Conservation (phyloP, 2,113 vertebrate genomes). For the Syrmaticus mikado region DNA sequence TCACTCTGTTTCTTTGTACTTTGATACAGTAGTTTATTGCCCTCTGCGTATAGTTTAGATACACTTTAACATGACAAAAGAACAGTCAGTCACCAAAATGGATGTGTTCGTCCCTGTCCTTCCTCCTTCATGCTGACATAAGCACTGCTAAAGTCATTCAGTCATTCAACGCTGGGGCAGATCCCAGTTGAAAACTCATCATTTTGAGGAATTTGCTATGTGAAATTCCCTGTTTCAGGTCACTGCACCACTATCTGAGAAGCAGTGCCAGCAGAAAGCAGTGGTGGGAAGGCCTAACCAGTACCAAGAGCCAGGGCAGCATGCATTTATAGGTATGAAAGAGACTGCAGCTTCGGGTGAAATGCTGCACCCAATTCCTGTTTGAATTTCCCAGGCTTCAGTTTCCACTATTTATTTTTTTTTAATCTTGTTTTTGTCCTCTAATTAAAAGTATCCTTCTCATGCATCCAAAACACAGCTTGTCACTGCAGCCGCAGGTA, state of each 20-base stretch:
- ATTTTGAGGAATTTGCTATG: neutral
- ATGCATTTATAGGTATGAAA: neutral
- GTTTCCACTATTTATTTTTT: neutral
- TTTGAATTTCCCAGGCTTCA: neutral
- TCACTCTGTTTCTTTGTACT: neutral
- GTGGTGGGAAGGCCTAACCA: neutral
- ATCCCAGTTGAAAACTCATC: neutral
- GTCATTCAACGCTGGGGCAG: neutral
- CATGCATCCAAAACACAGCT: neutral
- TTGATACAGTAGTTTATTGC: neutral
- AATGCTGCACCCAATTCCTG: neutral
- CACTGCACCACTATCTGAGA: neutral
- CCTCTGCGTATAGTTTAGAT: neutral
- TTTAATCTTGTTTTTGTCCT: neutral
- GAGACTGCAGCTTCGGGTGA: neutral
- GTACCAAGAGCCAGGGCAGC: neutral
- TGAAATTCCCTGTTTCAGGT: neutral
- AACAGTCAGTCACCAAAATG: neutral
- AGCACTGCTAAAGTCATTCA: neutral
- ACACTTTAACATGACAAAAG: neutral
- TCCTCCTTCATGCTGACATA: neutral
- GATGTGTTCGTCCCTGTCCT: neutral
- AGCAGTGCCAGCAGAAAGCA: neutral
- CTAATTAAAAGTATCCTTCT: neutral
- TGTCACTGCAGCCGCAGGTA: neutral